Evolutionary conservation across 2,797 vertebrate species (phyloP), one percentile per base, ranked within the genome.

Genomic region (Pteropus rufus): DNA sequence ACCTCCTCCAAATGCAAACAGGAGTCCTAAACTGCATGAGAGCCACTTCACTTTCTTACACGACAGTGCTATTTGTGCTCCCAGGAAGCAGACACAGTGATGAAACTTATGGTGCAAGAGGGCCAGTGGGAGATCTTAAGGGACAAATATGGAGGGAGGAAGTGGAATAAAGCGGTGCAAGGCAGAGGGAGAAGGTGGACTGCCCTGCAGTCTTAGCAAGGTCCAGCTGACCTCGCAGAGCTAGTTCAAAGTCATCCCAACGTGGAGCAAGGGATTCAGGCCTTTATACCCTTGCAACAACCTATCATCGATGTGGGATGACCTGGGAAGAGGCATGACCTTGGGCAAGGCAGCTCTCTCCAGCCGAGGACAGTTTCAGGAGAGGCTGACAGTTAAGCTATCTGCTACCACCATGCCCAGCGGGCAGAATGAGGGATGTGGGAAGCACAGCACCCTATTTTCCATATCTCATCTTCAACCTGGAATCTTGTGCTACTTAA

Each of bases 81-180:
- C 46, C 41, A 31, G 58, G 58, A 76, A 49, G 46, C 3, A 92
- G 34, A 70, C n/a, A 41, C 10, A 67, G 54, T 70, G 12, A 3
- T 44, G 21, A 24, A 52, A 46, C 3, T 23, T 41, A 24, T 3
- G 2, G 18, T 7, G 1, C 26, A 26, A n/a, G 29, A 49, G 41
- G 7, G 4, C 60, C 36, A 64, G 6, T 21, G 15, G 60, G n/a
- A 34, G 56, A 24, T 31, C 10, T 21, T 0, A 16, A 46, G 7
- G 18, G 6, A 58, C 3, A 10, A 21, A n/a, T 8, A 10, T 0
- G 5, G 24, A n/a, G 4, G 15, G 18, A 10, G 2, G 46, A 9
- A 75, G 60, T 12, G 7, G 1, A 56, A 7, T 3, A 10, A 58
- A 39, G 65, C 29, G 0, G 16, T 24, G 16, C 2, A 14, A 21